Evolutionary conservation across 1,140 invertebrate species (phyloP).

Genomic region (Reticulitermes speratus): DNA sequence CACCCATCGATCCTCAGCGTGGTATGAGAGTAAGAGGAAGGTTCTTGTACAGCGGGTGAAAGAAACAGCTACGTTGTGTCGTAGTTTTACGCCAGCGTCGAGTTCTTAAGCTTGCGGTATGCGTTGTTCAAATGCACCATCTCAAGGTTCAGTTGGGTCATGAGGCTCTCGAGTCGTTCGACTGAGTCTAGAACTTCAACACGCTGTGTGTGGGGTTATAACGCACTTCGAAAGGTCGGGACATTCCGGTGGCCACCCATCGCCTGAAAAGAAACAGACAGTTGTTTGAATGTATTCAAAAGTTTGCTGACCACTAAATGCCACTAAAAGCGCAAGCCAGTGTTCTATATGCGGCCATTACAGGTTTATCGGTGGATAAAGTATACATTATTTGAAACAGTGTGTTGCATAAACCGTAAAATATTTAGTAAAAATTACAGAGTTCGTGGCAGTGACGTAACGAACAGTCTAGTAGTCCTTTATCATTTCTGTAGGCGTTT

Average conservation of each 20-base stretch:
- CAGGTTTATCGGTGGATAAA: no score
- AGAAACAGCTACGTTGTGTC: neutral
- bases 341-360: neutral
- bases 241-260: constrained; percentile 80
- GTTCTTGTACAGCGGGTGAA: neutral
- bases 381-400: no score
- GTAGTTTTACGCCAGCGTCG: constrained; percentile 6
- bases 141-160: constrained; percentile 79
- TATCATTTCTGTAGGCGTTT: no score
- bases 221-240: constrained; percentile 89
- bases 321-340: neutral
- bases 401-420: no score
- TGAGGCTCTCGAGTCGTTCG: constrained; percentile 74
- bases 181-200: constrained; percentile 91
- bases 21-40: neutral
- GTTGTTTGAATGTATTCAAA: neutral
- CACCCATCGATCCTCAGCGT: neutral
- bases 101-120: constrained; percentile 70
- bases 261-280: constrained; percentile 53
- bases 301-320: neutral
- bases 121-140: constrained; percentile 81
- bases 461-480: no score
- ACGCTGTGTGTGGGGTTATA: constrained; percentile 94
- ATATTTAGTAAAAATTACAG: no score
- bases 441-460: no score